Base-by-base conservation (phyloP, 2,797 vertebrate genomes). In the Poecilia wingei region DNA sequence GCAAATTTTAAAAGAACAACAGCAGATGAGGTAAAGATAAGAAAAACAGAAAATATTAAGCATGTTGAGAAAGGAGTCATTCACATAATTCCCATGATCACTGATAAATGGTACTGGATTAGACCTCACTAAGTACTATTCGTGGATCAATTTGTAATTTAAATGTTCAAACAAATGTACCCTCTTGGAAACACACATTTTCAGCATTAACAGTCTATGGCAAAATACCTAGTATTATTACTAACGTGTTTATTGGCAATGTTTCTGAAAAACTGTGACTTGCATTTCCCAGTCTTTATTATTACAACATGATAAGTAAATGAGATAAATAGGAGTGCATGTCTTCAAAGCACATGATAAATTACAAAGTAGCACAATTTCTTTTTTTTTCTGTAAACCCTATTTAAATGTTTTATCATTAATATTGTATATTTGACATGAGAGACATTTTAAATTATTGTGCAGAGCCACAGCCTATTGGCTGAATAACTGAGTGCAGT, bases 91-190 rank as follows among this genome's bases (percentile, higher is more conserved):
- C 81, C 0, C 47, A 71, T 71, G 72, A 88, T 86, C 78, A 79
- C 61, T 79, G 51, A 78, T 84, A 77, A 79, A 79, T 85, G 84
- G 78, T 79, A 84, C 79, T 87, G 77, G 36, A 57, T 87, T 51
- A 79, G 70, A 91, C 69, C 25, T 85, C 7, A 47, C 59, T 86
- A 81, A 74, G 84, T 82, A 85, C 72, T 86, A 84, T 88, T 89
- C 79, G 89, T 79, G 91, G 82, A 88, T 82, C 79, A 72, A 88
- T 90, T 91, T 91, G 81, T 82, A 87, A 89, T 90, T 91, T 79
- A 88, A 84, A 90, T 91, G 41, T 77, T 80, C 33, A 77, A 79
- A 64, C 71, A 75, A 53, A 80, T 59, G 49, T 79, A 69, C 53
- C 72, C 28, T 83, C 3, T 75, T 18, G 75, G 57, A 57, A 51